Conservation (phyloP, 2,797 vertebrate genomes). For the Mus spretus region DNA sequence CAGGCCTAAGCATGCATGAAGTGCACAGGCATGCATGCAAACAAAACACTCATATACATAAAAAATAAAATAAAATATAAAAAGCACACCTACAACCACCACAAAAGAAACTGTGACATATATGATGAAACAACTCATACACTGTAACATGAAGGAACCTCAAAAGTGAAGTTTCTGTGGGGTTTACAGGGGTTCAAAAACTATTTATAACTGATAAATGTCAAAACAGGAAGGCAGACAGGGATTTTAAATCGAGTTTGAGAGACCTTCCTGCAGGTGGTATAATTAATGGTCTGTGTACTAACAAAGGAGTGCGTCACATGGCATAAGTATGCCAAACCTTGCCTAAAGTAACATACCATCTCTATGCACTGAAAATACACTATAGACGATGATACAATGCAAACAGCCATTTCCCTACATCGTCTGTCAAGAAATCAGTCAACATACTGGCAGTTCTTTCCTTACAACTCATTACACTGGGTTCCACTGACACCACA, state of each 20-base stretch:
- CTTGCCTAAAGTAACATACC: not conserved
- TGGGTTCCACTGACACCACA: not conserved
- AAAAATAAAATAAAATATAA: constrained; percentile 12
- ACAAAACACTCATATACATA: not conserved
- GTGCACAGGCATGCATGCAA: not conserved
- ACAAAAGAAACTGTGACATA: not conserved
- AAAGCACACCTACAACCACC: not conserved
- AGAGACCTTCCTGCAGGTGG: not conserved
- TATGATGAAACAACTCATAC: not conserved
- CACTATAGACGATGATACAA: not conserved
- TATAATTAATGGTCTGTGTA: not conserved
- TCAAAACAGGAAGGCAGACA: not conserved
- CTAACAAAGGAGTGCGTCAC: not conserved
- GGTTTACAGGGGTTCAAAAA: constrained; percentile 44
- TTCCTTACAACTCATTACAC: constrained; percentile 9
- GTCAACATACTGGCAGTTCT: not conserved
- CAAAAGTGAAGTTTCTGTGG: not conserved
- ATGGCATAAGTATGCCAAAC: not conserved
- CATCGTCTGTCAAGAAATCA: constrained; percentile 17
- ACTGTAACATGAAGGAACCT: not conserved
- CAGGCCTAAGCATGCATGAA: not conserved
- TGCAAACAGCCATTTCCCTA: not conserved
- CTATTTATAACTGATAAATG: not conserved
- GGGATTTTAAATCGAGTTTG: not conserved
- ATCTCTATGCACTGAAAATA: not conserved